Percentiles rank a stretch among this genome's conserved stretches.
Conservation (phyloP, 1,140 invertebrate species). For the Fragariocoptes setiger region DNA sequence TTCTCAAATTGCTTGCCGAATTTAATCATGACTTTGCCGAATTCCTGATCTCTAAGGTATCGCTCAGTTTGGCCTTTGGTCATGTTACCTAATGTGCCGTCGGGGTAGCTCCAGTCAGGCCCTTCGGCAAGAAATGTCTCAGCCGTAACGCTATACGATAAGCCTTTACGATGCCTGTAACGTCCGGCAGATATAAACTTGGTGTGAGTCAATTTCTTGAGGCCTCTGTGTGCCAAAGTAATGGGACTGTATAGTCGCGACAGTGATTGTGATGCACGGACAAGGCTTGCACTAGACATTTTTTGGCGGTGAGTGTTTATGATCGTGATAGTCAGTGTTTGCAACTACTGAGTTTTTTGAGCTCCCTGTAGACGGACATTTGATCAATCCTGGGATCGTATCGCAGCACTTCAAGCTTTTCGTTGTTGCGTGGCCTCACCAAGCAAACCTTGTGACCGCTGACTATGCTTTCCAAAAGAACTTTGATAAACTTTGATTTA, state of each 20-base stretch:
- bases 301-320: too few relatives aligned
- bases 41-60: background rate
- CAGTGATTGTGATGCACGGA: background rate
- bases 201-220: background rate
- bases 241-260: too few relatives aligned
- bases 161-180: background rate
- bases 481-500: constrained; percentile 23
- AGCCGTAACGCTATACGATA: background rate
- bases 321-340: too few relatives aligned
- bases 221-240: too few relatives aligned
- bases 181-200: background rate
- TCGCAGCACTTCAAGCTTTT: constrained; percentile 36
- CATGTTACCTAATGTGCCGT: background rate
- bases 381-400: constrained; percentile 27
- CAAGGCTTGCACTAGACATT: background rate
- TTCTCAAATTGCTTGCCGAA: background rate
- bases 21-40: background rate
- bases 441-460: constrained; percentile 31
- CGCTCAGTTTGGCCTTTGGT: background rate
- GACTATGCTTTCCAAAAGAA: constrained; percentile 36
- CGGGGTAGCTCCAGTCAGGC: background rate
- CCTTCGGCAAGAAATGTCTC: background rate
- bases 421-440: constrained; percentile 32
- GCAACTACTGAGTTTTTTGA: background rate
- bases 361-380: background rate